phyloP scores from a whole-genome alignment of 2,113 vertebrate species.

The Hyperopisus bebe region DNA sequence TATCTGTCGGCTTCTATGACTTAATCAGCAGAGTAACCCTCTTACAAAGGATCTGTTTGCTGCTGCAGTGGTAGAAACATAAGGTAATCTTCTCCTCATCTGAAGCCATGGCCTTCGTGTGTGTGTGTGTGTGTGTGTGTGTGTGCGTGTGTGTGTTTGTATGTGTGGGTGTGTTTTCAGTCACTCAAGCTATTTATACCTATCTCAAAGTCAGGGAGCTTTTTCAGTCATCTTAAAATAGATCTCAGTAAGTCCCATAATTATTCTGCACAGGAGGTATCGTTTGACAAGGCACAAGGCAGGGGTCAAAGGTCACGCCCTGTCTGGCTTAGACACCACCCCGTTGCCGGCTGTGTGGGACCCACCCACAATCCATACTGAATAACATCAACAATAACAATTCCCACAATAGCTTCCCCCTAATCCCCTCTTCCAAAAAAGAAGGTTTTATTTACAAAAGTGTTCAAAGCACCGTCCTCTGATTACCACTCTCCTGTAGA shows the following conservation, averaged over 20 bases:
- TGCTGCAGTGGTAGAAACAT: conserved; percentile 25
- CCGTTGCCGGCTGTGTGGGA: conserved; percentile 5
- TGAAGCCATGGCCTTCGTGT: background rate
- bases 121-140: conserved; percentile 9
- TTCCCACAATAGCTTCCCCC: background rate
- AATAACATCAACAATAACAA: conserved; percentile 2
- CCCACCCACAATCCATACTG: conserved; percentile 16
- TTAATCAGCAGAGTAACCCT: conserved; percentile 24
- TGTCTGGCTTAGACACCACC: conserved; percentile 44
- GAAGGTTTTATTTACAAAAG: background rate
- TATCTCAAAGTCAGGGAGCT: conserved; percentile 30
- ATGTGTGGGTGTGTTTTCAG: conserved; percentile 10
- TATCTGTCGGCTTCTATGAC: conserved; percentile 14
- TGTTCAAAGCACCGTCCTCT: background rate
- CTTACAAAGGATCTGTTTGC: conserved; percentile 35
- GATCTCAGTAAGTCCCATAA: conserved; percentile 40
- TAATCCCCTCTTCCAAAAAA: background rate
- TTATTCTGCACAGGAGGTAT: conserved; percentile 48
- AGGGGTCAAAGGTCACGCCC: conserved; percentile 43
- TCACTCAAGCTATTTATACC: conserved; percentile 43
- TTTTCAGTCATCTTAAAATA: conserved; percentile 43
- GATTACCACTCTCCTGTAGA: background rate
- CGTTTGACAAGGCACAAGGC: conserved; percentile 54
- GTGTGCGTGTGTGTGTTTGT: background rate
- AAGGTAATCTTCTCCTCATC: conserved; percentile 22